Evolutionary conservation across 1,140 invertebrate genomes (phyloP), one percentile per base, ranked within the genome.

Genomic region (Trachymyrmex cornetzi): DNA sequence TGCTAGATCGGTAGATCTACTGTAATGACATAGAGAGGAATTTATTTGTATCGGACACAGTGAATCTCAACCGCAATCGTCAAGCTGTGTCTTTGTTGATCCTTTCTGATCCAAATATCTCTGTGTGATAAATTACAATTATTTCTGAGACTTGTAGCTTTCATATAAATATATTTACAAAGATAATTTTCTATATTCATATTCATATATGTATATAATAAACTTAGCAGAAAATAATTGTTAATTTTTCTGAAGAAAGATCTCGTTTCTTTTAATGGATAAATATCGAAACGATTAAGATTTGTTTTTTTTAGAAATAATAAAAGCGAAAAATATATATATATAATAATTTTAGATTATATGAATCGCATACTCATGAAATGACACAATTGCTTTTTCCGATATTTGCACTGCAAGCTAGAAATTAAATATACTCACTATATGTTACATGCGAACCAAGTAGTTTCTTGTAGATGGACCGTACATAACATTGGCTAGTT

Each of bases 41-140:
- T 90, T 91, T 90, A 69, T 91, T 88, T 88, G 64, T 63, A 69
- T 50, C 64, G 48, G 11, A 50, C 85, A 90, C 85, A 90, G 88
- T 64, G 88, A 74, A 55, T 75, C 77, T 87, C 88, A 87, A 69
- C 77, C 12, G n/a, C 6, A 30, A 44, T 27, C 66, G 34, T n/a
- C 19, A 2, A 53, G 9, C 0, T 59, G 12, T 22, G 30, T 48
- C 16, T 55, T n/a, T n/a, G n/a, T n/a, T 24, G 48, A 14, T 38
- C 11, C 30, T 38, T 55, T 81, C 22, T n/a, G 12, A 69, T 63
- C 16, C 19, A 16, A 59, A 66, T 30, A 22, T 64, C 19, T 79
- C 19, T 77, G 27, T 24, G 19, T 38, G 5, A 48, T 79, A 3
- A 48, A 79, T 66, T 34, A 16, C 27, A 44, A 30, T 50, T 63